Evolutionary conservation across 2,113 vertebrate species (phyloP).

Genomic region (Hypocryptadius cinnamomeus): DNA sequence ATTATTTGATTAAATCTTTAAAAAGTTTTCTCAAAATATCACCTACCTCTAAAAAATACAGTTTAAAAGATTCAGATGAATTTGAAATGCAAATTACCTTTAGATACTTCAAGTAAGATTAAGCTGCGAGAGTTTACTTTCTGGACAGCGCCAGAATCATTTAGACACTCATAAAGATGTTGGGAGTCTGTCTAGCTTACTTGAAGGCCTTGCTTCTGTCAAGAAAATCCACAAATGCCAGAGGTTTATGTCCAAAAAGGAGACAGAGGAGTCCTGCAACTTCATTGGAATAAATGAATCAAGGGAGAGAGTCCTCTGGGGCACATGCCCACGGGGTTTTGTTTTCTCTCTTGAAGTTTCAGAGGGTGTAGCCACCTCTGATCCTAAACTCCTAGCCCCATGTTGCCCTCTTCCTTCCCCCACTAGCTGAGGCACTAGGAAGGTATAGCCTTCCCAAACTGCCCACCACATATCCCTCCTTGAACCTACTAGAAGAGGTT

Average conservation of each 20-base stretch:
- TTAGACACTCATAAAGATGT: background rate
- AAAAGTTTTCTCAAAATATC: background rate
- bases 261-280: background rate
- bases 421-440: accelerated
- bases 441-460: accelerated
- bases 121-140: background rate
- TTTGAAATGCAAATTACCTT: background rate
- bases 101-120: background rate
- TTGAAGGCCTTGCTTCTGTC: background rate
- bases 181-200: background rate
- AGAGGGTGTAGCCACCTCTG: background rate
- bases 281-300: background rate
- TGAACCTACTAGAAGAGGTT: background rate
- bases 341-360: accelerated
- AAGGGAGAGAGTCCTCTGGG: background rate
- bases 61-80: background rate
- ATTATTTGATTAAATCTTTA: background rate
- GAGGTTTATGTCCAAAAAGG: background rate
- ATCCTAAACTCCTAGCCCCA: accelerated
- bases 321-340: background rate
- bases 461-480: accelerated
- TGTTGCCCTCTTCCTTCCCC: background rate
- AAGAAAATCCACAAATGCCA: background rate
- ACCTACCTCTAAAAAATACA: background rate
- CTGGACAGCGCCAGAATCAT: background rate